Conservation (phyloP, 2,888 invertebrate genomes). For the Hyposoter dolosus region DNA sequence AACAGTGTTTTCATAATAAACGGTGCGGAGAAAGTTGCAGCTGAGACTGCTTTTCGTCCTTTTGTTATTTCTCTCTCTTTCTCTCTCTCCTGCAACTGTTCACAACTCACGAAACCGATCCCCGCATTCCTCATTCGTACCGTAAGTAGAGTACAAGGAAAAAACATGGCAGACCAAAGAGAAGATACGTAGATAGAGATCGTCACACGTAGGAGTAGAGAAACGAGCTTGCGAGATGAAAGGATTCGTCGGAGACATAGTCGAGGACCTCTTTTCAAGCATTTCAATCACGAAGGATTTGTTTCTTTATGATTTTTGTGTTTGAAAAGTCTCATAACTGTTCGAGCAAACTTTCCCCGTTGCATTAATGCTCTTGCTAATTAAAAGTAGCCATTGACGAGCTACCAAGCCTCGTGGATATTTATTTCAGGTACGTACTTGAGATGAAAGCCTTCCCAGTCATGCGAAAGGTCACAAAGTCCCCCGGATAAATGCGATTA, state of each 20-base stretch:
- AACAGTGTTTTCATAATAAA: slow-evolving; percentile 18
- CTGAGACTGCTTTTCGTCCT: slow-evolving; percentile 47
- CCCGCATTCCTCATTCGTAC: slow-evolving; percentile 40
- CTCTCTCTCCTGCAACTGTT: slow-evolving; percentile 44
- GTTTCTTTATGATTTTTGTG: slow-evolving; percentile 10
- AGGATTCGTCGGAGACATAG: slow-evolving; percentile 44
- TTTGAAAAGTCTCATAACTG: slow-evolving; percentile 23
- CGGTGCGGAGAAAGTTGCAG: slow-evolving; percentile 58
- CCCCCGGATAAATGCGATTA: slow-evolving; percentile 45
- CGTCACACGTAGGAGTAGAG: slow-evolving; percentile 37
- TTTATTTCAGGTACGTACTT: slow-evolving; percentile 48
- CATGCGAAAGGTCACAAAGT: slow-evolving; percentile 61
- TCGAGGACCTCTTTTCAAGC: slow-evolving; percentile 33
- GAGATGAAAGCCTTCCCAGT: slow-evolving; percentile 48
- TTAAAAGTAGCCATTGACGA: slow-evolving; percentile 52
- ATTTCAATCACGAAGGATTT: neutral
- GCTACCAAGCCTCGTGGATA: slow-evolving; percentile 41
- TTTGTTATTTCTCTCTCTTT: slow-evolving; percentile 7
- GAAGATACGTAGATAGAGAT: slow-evolving; percentile 43
- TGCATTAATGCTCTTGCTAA: slow-evolving; percentile 60
- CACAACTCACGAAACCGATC: slow-evolving; percentile 62
- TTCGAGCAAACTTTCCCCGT: slow-evolving; percentile 50
- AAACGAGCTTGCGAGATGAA: slow-evolving; percentile 57
- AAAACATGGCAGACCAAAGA: slow-evolving; percentile 20
- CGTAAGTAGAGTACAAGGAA: slow-evolving; percentile 56